phyloP scores from a whole-genome alignment of 2,888 invertebrate genomes.

The Apocheima hispidaria region DNA sequence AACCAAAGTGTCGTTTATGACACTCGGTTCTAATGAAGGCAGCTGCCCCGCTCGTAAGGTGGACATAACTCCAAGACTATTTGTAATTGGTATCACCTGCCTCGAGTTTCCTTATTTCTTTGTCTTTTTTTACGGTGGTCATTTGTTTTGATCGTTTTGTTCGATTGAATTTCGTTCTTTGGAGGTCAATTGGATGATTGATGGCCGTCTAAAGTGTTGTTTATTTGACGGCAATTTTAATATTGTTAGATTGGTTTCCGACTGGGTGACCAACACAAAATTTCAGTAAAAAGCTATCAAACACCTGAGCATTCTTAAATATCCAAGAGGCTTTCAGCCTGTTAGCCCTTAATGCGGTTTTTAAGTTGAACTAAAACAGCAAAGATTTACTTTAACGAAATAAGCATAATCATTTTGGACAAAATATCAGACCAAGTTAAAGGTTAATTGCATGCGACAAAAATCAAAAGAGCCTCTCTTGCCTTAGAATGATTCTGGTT shows the following conservation, averaged over 20 bases:
- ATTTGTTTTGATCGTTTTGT: conserved; percentile 45
- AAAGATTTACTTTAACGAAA: too few species aligned
- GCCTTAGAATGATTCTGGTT: neutral
- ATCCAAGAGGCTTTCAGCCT: neutral
- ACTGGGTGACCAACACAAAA: neutral
- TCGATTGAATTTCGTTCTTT: conserved; percentile 38
- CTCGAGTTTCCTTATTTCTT: conserved; percentile 44
- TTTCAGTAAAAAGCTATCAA: neutral
- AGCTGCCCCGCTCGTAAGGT: conserved; percentile 58
- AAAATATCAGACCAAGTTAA: too few species aligned
- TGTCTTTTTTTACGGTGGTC: conserved; percentile 26
- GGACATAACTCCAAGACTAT: conserved; percentile 38
- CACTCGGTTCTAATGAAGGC: conserved; percentile 67
- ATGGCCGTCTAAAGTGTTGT: conserved; percentile 34
- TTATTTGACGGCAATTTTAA: neutral
- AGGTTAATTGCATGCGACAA: too few species aligned
- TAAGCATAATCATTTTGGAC: too few species aligned
- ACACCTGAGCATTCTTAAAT: neutral
- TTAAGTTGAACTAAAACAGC: too few species aligned
- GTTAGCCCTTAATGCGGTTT: too few species aligned
- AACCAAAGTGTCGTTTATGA: conserved; percentile 72
- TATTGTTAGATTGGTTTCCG: neutral
- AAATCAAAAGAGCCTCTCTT: neutral
- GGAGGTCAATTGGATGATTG: conserved; percentile 43
- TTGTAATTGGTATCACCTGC: conserved; percentile 74